Percentiles rank a stretch among this genome's conserved stretches.
These are phyloP conservation scores for Pipa parva DNA, from an alignment of 2,113 vertebrate genomes.

Conservation along the genomic window DNA sequence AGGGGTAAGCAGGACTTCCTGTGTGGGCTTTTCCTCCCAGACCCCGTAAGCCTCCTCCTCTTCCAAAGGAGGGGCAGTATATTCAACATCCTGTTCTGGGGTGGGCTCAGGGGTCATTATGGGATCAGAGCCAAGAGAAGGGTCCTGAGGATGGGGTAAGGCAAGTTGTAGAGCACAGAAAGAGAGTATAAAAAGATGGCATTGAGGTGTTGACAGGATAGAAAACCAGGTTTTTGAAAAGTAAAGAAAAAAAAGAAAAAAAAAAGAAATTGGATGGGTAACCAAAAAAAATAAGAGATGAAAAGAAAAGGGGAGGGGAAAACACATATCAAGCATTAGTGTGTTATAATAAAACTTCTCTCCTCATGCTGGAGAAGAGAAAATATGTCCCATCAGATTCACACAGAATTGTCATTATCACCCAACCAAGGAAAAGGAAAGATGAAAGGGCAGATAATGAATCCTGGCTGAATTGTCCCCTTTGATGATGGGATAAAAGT, in stretches of 20 bases:
- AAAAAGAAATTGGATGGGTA: conserved; percentile 13
- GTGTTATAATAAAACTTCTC: conserved; percentile 8
- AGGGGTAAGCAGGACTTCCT: conserved; percentile 1
- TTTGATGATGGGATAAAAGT: background rate
- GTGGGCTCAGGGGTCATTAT: conserved; percentile 27
- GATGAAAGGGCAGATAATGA: conserved; percentile 4
- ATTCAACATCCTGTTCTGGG: conserved; percentile 28
- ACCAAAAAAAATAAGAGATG: conserved; percentile 35
- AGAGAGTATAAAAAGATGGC: background rate
- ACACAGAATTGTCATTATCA: conserved; percentile 16
- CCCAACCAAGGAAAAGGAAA: background rate
- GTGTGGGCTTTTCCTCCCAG: conserved; percentile 28
- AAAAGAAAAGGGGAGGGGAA: conserved; percentile 40
- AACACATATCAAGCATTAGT: conserved; percentile 34
- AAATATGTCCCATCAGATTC: conserved; percentile 15
- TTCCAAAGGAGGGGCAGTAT: conserved; percentile 21
- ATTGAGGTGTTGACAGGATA: background rate
- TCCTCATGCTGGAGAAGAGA: background rate
- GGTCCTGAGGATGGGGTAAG: conserved; percentile 15
- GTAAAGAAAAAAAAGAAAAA: conserved; percentile 19
- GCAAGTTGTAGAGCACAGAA: conserved; percentile 7
- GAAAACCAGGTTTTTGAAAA: background rate
- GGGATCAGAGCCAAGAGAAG: conserved; percentile 23
- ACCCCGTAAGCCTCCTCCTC: conserved; percentile 30
- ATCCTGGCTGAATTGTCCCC: background rate